phyloP scores from a whole-genome alignment of 2,113 vertebrate genomes.

The Patagioenas fasciata region DNA sequence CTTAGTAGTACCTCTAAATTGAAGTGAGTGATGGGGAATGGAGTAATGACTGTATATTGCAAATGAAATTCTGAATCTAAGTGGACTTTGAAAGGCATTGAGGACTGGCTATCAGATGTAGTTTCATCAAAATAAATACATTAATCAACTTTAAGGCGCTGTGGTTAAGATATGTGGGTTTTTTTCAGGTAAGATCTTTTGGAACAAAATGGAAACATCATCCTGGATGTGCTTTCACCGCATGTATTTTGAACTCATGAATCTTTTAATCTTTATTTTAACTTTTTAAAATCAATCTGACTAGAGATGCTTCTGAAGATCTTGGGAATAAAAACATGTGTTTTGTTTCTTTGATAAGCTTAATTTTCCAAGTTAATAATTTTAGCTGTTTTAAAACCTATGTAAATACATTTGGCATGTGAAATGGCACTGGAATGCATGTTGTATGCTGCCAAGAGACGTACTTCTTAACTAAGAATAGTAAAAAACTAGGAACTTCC shows the following conservation, averaged over 20 bases:
- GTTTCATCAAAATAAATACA: not conserved
- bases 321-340: not conserved
- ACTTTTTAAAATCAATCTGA: not conserved
- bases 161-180: not conserved
- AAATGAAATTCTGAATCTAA: slow-evolving; percentile 49
- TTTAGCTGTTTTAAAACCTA: not conserved
- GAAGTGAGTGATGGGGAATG: not conserved
- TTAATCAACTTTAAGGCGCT: not conserved
- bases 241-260: not conserved
- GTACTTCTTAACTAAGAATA: not conserved
- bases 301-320: not conserved
- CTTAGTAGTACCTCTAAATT: not conserved
- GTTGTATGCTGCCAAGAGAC: not conserved
- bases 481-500: not conserved
- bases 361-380: not conserved
- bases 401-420: not conserved
- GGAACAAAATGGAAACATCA: not conserved
- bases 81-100: slow-evolving; percentile 46
- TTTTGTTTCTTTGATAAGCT: not conserved
- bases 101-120: not conserved
- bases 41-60: not conserved
- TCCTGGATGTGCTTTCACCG: not conserved
- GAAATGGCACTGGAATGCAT: not conserved
- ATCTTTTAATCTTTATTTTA: not conserved
- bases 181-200: not conserved